A percentile compares a stretch with the other conserved stretches of the same genome.
phyloP scores from a whole-genome alignment of 2,797 vertebrate species.

The Xenops minutus region DNA sequence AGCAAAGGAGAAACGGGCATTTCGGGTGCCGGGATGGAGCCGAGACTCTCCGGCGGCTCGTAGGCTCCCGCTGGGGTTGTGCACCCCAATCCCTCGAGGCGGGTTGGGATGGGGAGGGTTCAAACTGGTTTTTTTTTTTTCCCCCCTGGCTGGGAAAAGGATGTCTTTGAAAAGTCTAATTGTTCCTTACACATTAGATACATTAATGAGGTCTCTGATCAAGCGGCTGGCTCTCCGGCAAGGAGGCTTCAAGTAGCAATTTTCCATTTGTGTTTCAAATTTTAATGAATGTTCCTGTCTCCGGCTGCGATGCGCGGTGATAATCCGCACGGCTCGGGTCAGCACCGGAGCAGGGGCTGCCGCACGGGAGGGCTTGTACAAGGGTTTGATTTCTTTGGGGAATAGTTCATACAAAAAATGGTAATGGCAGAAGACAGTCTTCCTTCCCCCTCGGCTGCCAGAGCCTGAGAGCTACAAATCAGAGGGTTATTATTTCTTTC shows the following conservation, averaged over 20 bases:
- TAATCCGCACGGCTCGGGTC: constrained; percentile 44
- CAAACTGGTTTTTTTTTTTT: background rate
- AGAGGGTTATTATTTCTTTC: constrained; percentile 68
- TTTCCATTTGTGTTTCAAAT: constrained; percentile 79
- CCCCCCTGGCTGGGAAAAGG: constrained; percentile 27
- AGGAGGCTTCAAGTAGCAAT: constrained; percentile 77
- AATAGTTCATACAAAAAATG: constrained; percentile 49
- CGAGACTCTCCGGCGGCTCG: background rate
- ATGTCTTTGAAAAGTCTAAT: constrained; percentile 41
- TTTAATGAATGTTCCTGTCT: constrained; percentile 75
- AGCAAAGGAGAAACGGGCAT: constrained; percentile 2
- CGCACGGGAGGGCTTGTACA: constrained; percentile 29
- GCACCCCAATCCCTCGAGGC: background rate
- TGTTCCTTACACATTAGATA: constrained; percentile 56
- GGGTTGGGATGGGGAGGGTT: background rate
- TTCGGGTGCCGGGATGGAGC: background rate
- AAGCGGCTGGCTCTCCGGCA: constrained; percentile 51
- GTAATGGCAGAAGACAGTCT: constrained; percentile 26
- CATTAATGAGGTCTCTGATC: constrained; percentile 70
- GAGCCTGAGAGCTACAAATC: constrained; percentile 62
- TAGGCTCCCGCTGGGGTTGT: background rate
- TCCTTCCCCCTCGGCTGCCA: background rate
- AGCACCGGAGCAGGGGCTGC: constrained; percentile 45
- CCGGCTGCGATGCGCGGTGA: constrained; percentile 33
- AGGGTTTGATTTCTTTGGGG: constrained; percentile 68